Percentiles rank a stretch among this genome's conserved stretches.
Conservation (phyloP, 1,140 invertebrate genomes). For the Samia ricini region DNA sequence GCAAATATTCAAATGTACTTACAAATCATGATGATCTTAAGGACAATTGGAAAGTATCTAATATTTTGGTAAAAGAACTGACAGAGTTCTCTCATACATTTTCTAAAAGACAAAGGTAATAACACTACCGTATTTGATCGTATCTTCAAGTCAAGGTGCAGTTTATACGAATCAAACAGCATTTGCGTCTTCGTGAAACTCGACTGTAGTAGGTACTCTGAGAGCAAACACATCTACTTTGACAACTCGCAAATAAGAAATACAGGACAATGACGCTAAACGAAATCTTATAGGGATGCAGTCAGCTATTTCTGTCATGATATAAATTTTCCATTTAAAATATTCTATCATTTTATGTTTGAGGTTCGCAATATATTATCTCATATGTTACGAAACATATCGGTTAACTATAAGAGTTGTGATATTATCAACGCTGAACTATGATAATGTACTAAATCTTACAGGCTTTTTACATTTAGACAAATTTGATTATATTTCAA, state of each 20-base stretch:
- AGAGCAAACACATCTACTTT: conserved; percentile 13
- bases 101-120: background rate
- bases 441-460: too few relatives aligned
- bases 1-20: too few relatives aligned
- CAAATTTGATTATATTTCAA: too few relatives aligned
- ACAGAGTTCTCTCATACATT: too few relatives aligned
- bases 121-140: conserved; percentile 15
- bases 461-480: too few relatives aligned
- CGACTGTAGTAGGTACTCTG: background rate
- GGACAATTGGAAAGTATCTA: too few relatives aligned
- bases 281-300: conserved; percentile 29
- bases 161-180: conserved; percentile 14
- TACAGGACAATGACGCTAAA: conserved; percentile 39
- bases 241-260: conserved; percentile 25
- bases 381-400: conserved; percentile 10
- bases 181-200: conserved; percentile 13
- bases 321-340: conserved; percentile 23
- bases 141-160: conserved; percentile 8
- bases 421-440: background rate
- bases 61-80: too few relatives aligned
- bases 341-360: conserved; percentile 26
- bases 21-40: too few relatives aligned
- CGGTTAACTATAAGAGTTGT: background rate
- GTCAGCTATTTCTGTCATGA: conserved; percentile 28
- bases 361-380: conserved; percentile 19